phyloP scores from a whole-genome alignment of 2,888 invertebrate genomes.

The Lasioglossum figueresi region DNA sequence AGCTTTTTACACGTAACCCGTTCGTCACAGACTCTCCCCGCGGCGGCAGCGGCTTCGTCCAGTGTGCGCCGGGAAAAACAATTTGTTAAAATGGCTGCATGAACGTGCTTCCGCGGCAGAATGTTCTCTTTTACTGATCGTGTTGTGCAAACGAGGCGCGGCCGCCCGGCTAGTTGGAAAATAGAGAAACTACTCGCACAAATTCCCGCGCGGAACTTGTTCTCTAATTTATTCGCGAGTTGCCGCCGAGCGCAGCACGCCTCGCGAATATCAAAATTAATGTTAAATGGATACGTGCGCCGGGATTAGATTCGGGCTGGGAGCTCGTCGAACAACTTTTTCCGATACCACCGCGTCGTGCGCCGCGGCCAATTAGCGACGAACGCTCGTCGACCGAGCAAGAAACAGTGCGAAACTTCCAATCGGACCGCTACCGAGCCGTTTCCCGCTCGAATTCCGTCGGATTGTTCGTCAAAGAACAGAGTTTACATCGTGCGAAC shows the following conservation, averaged over 20 bases:
- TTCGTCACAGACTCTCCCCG: background rate
- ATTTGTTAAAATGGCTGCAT: slow-evolving; percentile 61
- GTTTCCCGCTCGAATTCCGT: background rate
- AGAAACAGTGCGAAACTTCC: background rate
- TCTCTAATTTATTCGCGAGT: slow-evolving; percentile 54
- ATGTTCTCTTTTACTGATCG: slow-evolving; percentile 41
- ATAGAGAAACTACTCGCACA: slow-evolving; percentile 53
- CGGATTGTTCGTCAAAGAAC: background rate
- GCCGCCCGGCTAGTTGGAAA: slow-evolving; percentile 27
- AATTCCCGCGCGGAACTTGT: slow-evolving; percentile 60
- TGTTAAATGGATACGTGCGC: slow-evolving; percentile 42
- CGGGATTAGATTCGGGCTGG: background rate
- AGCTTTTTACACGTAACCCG: background rate
- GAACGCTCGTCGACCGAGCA: background rate
- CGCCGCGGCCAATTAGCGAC: background rate
- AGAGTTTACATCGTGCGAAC: background rate
- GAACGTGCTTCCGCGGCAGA: slow-evolving; percentile 34
- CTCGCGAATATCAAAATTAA: slow-evolving; percentile 60
- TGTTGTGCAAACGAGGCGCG: slow-evolving; percentile 50
- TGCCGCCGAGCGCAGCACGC: background rate
- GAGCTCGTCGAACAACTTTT: slow-evolving; percentile 22
- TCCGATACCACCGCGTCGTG: background rate
- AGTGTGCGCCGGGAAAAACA: slow-evolving; percentile 44
- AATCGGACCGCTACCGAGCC: background rate
- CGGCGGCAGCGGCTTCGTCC: background rate